These are phyloP conservation scores for Turnix velox DNA, from an alignment of 2,113 vertebrate genomes.

Conservation along the genomic window DNA sequence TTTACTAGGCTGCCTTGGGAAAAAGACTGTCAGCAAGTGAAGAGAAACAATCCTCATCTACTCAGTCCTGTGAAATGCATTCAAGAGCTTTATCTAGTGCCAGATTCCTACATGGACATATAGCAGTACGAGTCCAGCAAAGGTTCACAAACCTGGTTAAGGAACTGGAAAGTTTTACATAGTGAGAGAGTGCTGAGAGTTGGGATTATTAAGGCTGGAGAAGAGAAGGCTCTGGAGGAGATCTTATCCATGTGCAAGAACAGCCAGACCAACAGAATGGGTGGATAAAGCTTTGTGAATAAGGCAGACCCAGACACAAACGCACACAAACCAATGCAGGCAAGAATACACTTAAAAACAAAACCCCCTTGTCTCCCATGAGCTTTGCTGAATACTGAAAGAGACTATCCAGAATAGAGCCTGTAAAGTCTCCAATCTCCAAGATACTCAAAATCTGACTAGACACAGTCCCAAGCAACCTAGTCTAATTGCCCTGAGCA, in stretches of 20 bases:
- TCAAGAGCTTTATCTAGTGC: not conserved
- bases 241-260: not conserved
- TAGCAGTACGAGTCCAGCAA: not conserved
- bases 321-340: not conserved
- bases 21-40: not conserved
- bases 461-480: not conserved
- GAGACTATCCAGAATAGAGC: not conserved
- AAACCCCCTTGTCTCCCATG: not conserved
- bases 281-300: not conserved
- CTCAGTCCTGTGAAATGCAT: not conserved
- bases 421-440: not conserved
- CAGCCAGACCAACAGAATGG: not conserved
- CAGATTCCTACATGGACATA: not conserved
- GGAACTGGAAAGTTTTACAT: not conserved
- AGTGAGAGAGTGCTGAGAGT: not conserved
- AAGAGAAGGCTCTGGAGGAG: not conserved
- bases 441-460: not conserved
- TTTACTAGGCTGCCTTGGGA: not conserved
- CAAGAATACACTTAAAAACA: not conserved
- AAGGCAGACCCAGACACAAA: not conserved
- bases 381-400: not conserved
- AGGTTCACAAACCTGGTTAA: not conserved
- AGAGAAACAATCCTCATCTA: not conserved
- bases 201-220: not conserved
- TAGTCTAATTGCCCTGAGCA: not conserved